These are phyloP conservation scores for Leptocoma aspasia DNA, from an alignment of 2,113 vertebrate genomes.

Conservation along the genomic window DNA sequence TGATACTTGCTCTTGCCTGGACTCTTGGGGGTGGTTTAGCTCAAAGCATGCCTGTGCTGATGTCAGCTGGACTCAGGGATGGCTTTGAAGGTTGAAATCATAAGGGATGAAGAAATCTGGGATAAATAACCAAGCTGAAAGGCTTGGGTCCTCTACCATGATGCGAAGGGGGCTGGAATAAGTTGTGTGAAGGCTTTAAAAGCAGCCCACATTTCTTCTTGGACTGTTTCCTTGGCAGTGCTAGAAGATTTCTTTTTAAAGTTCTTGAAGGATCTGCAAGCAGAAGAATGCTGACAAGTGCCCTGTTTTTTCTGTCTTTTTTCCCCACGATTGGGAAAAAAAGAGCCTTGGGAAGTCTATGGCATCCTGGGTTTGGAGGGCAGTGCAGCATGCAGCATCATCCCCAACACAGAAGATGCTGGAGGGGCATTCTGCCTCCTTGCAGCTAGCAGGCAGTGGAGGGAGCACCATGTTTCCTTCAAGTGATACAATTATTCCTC, in stretches of 20 bases:
- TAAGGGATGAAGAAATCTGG: neutral
- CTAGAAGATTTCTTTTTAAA: neutral
- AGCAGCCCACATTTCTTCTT: neutral
- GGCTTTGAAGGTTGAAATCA: neutral
- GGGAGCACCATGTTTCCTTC: neutral
- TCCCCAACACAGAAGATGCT: neutral
- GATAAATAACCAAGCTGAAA: neutral
- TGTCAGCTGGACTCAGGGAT: neutral
- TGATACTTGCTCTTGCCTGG: neutral
- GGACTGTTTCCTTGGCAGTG: neutral
- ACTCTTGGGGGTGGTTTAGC: neutral
- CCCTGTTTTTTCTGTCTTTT: neutral
- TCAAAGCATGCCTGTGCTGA: neutral
- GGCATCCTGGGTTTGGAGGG: neutral
- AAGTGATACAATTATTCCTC: fast-evolving
- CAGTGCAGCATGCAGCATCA: fast-evolving
- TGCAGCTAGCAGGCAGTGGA: neutral
- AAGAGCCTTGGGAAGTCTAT: neutral
- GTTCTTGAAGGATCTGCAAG: neutral
- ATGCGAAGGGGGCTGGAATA: neutral
- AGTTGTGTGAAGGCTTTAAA: neutral
- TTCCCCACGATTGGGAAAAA: neutral
- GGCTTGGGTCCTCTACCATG: neutral
- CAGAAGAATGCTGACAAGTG: neutral
- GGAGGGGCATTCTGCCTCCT: neutral